Evolutionary conservation across 1,140 invertebrate genomes (phyloP), one percentile per base, ranked within the genome.

Genomic region (Zaprionus davidi): DNA sequence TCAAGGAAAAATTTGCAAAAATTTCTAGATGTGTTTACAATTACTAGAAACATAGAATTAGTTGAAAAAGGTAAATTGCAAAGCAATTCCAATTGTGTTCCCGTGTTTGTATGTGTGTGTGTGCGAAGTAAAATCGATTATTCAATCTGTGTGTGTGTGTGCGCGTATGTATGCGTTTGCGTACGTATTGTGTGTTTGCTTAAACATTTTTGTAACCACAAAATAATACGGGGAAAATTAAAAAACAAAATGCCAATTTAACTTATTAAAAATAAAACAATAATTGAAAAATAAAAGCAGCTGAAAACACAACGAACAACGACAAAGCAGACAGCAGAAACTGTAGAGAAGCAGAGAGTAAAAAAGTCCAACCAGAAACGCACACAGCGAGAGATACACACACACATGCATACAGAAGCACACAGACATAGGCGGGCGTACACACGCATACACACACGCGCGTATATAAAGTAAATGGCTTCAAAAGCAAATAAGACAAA

Each of bases 51-150:
- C 68, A 60, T 86, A 79, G 60, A 71, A 67, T 76, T 78, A 87
- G 68, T 71, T 67, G 67, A 68, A 76, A 86, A 88, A 87, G 84
- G 83, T 88, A 87, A 88, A 70, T 82, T 59, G 53, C 53, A 24
- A 64, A 68, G 15, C 58, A 80, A 70, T 58, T 60, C 49, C 65
- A 69, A 78, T 36, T 53, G 57, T 41, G 34, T 49, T 24, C 36
- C 66, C 62, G 63, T 70, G 81, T 69, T 73, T 66, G 49, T 66
- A 78, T 71, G 34, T 60, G 67, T 67, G 58, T 67, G 51, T 67
- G 76, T 71, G 59, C 66, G 78, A 73, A 83, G 71, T 69, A 86
- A 88, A 88, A 88, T 88, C 84, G 84, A 88, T 88, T 88, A 90
- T 88, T 80, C 81, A 88, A 88, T 90, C 75, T 84, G 81, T 83